Percentiles rank a stretch among this genome's conserved stretches.
These are phyloP conservation scores for Lepus townsendii DNA, from an alignment of 2,797 vertebrate genomes.

Conservation along the genomic window DNA sequence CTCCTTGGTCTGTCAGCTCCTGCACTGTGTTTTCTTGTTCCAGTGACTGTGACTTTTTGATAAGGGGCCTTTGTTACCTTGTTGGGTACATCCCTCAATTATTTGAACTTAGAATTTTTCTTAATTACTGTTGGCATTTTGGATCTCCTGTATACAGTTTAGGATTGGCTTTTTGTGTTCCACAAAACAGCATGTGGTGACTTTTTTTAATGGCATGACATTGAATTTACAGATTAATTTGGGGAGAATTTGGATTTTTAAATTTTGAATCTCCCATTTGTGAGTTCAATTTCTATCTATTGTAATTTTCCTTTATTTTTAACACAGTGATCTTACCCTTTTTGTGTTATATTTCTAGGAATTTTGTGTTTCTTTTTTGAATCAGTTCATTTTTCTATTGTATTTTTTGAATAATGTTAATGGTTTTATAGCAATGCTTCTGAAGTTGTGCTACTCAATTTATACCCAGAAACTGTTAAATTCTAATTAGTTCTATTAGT, in stretches of 20 bases:
- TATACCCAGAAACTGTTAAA: neutral
- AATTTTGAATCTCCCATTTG: neutral
- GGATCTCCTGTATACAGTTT: neutral
- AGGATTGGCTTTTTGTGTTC: neutral
- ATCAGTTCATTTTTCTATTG: neutral
- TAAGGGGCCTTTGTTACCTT: neutral
- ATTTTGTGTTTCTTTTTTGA: neutral
- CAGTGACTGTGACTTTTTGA: neutral
- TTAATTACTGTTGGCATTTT: neutral
- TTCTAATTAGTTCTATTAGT: neutral
- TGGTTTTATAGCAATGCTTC: neutral
- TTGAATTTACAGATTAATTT: neutral
- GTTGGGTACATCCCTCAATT: neutral
- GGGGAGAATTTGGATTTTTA: neutral
- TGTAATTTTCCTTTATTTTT: neutral
- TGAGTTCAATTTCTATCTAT: neutral
- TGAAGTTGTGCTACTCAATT: neutral
- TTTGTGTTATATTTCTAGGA: slow-evolving; percentile 13
- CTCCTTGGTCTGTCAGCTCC: neutral
- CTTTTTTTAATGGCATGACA: neutral
- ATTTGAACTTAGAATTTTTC: neutral
- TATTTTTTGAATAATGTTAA: neutral
- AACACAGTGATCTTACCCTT: neutral
- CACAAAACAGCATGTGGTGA: neutral
- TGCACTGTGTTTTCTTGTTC: neutral